Evolutionary conservation across 2,113 vertebrate species (phyloP).

Genomic region (Asarcornis scutulata): DNA sequence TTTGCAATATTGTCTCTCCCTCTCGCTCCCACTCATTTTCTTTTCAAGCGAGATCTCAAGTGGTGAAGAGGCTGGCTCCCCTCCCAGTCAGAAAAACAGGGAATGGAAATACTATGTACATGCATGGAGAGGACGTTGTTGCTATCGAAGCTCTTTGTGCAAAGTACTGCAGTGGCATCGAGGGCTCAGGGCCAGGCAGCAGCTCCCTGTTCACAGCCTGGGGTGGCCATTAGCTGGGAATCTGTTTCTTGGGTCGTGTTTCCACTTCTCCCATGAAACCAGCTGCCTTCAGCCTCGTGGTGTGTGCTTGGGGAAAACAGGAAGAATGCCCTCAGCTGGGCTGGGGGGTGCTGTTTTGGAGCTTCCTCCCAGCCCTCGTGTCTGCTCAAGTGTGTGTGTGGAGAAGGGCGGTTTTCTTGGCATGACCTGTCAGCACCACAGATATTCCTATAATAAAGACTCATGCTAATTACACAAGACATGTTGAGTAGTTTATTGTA

Average conservation of each 20-base stretch:
- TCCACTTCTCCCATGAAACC: neutral
- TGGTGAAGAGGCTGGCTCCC: neutral
- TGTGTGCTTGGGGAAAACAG: neutral
- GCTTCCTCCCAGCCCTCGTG: neutral
- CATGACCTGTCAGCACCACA: neutral
- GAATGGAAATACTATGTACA: neutral
- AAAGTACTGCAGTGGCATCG: rapidly evolving
- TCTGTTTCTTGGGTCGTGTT: neutral
- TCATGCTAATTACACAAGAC: conserved; percentile 4
- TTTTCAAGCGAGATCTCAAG: conserved; percentile 9
- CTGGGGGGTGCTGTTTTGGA: neutral
- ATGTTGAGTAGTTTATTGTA: conserved; percentile 26
- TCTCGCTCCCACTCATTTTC: conserved; percentile 9
- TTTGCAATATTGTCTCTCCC: neutral
- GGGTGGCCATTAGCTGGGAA: rapidly evolving
- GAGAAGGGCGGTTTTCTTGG: neutral
- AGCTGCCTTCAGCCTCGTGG: neutral
- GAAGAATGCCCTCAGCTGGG: neutral
- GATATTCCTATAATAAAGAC: neutral
- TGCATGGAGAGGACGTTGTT: rapidly evolving
- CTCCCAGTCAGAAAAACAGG: neutral
- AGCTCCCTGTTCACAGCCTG: neutral
- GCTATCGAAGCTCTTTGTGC: neutral
- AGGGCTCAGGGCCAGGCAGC: rapidly evolving
- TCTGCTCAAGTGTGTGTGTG: neutral